Evolutionary conservation across 1,140 invertebrate species (phyloP).

Genomic region (Ladona fulva): DNA sequence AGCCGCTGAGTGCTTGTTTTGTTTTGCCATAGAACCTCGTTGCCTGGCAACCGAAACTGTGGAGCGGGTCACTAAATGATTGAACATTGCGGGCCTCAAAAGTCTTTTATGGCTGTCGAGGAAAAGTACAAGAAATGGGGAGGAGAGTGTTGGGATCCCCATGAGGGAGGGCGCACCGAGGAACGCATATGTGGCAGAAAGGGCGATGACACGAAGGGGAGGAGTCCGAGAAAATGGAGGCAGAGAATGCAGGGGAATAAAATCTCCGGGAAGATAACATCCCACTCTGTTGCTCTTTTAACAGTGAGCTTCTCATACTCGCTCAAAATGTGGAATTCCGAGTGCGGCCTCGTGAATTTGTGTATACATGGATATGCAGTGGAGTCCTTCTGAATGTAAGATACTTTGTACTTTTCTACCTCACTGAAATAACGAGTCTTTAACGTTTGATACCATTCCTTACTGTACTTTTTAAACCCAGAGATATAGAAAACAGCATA

Average conservation of each 20-base stretch:
- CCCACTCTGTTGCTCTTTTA: too few species aligned
- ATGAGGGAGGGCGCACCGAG: background rate
- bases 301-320: too few species aligned
- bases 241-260: background rate
- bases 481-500: too few species aligned
- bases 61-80: background rate
- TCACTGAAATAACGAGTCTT: too few species aligned
- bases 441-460: too few species aligned
- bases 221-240: background rate
- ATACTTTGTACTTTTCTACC: too few species aligned
- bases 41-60: background rate
- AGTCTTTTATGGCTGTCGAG: background rate
- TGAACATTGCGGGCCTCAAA: background rate
- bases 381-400: too few species aligned
- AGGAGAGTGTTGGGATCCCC: background rate
- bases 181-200: background rate
- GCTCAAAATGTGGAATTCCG: too few species aligned
- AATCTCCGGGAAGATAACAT: too few species aligned
- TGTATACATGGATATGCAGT: too few species aligned
- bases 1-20: background rate
- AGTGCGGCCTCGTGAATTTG: too few species aligned
- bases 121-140: background rate
- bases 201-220: background rate
- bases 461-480: too few species aligned
- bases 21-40: background rate